Conservation (phyloP, 2,888 invertebrate species). For the Xylophagus ater region DNA sequence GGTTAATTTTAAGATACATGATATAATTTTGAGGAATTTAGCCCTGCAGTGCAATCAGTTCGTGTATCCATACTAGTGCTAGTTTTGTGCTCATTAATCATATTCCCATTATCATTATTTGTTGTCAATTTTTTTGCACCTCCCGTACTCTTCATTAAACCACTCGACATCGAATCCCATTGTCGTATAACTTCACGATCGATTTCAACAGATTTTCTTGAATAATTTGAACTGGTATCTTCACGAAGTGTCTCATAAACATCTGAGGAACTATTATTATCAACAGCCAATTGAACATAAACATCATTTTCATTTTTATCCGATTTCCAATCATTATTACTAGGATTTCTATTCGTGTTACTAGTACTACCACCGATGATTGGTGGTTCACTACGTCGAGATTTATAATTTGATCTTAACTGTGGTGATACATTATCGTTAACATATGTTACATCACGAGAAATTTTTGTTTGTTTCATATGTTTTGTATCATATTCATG, state of each 20-base stretch:
- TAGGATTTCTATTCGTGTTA: neutral
- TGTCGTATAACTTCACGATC: slow-evolving; percentile 78
- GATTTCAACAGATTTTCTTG: slow-evolving; percentile 49
- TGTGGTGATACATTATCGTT: slow-evolving; percentile 54
- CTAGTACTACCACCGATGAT: neutral
- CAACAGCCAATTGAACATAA: slow-evolving; percentile 38
- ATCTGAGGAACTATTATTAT: slow-evolving; percentile 21
- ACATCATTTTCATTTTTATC: slow-evolving; percentile 30
- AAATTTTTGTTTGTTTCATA: slow-evolving; percentile 43
- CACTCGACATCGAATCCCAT: slow-evolving; percentile 83
- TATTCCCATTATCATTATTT: slow-evolving; percentile 10
- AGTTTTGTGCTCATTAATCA: slow-evolving; percentile 9
- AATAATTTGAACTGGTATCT: slow-evolving; percentile 31
- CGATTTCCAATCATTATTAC: slow-evolving; percentile 1
- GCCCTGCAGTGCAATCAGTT: slow-evolving; percentile 11
- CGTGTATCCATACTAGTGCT: slow-evolving; percentile 13
- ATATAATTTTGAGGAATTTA: slow-evolving; percentile 13
- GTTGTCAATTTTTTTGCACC: slow-evolving; percentile 34
- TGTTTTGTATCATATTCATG: no score
- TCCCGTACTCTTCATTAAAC: slow-evolving; percentile 48
- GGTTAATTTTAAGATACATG: slow-evolving; percentile 12
- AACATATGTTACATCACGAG: slow-evolving; percentile 66
- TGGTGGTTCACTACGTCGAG: slow-evolving; percentile 22
- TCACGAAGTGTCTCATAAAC: slow-evolving; percentile 37
- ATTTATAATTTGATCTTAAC: slow-evolving; percentile 25